A percentile compares a stretch with the other conserved stretches of the same genome.
phyloP scores from a whole-genome alignment of 1,140 invertebrate genomes.

The Atta texana region DNA sequence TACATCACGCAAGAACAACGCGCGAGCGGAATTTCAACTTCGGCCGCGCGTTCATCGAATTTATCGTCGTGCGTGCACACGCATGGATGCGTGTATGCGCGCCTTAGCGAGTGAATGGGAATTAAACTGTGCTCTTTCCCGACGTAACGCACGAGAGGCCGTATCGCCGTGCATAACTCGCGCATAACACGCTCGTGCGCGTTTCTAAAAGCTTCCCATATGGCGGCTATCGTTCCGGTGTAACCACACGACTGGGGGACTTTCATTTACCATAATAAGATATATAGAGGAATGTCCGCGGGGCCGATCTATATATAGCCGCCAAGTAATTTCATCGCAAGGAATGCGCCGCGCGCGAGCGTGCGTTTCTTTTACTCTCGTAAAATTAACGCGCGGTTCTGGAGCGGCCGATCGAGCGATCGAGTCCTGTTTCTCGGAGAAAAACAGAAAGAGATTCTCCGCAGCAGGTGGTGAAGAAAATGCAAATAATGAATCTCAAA shows the following conservation, averaged over 20 bases:
- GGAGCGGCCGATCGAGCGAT: not conserved
- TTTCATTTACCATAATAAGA: constrained; percentile 60
- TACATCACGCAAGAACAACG: constrained; percentile 9
- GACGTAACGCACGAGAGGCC: constrained; percentile 20
- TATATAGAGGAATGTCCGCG: constrained; percentile 42
- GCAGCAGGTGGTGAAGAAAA: not conserved
- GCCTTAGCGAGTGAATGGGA: constrained; percentile 46
- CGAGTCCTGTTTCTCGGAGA: not conserved
- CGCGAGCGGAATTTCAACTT: constrained; percentile 45
- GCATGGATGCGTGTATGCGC: not conserved
- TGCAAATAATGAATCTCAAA: not conserved
- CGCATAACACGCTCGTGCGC: constrained; percentile 18
- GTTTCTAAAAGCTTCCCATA: constrained; percentile 61
- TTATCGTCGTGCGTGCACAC: not conserved
- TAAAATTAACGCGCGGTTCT: constrained; percentile 12
- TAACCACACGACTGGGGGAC: not conserved
- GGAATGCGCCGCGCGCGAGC: constrained; percentile 5
- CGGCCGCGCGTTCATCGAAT: constrained; percentile 35
- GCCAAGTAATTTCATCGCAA: constrained; percentile 32
- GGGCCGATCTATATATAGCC: constrained; percentile 41
- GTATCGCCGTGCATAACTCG: not conserved
- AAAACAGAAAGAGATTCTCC: not conserved
- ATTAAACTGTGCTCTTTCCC: constrained; percentile 8
- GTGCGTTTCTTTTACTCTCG: constrained; percentile 6
- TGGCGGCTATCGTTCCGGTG: constrained; percentile 38